phyloP scores from a whole-genome alignment of 2,888 invertebrate species.

The Zeuzera pyrina region DNA sequence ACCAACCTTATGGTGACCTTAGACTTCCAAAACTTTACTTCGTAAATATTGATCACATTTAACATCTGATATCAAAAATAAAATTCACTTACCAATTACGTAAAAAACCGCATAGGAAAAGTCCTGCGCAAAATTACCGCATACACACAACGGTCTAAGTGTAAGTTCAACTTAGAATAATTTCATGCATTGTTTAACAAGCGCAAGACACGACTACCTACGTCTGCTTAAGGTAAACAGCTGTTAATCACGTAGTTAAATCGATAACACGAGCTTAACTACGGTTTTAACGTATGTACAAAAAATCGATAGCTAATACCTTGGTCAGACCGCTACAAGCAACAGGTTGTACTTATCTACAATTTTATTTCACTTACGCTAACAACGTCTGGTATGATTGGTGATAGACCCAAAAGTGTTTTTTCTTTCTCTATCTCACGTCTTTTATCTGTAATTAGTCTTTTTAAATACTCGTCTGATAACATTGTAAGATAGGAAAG shows the following conservation, averaged over 20 bases:
- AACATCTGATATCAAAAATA: no score
- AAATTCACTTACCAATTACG: not conserved
- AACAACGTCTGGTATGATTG: constrained; percentile 15
- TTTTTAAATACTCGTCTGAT: constrained; percentile 53
- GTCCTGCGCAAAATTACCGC: not conserved
- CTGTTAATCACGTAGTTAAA: not conserved
- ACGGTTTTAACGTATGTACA: not conserved
- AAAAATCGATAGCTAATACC: constrained; percentile 1
- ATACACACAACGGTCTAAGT: not conserved
- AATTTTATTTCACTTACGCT: constrained; percentile 24
- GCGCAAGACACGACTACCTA: no score
- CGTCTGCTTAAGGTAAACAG: not conserved
- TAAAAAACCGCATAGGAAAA: not conserved
- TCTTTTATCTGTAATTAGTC: constrained; percentile 56
- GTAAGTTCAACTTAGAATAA: no score
- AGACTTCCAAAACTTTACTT: no score
- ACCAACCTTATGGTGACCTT: no score
- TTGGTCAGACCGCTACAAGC: not conserved
- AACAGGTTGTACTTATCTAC: constrained; percentile 1
- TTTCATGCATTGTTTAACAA: no score
- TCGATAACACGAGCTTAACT: not conserved
- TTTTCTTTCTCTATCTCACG: constrained; percentile 60
- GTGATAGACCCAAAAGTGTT: constrained; percentile 36
- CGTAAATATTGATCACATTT: no score
- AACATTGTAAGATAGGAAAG: constrained; percentile 56